Conservation (phyloP, 2,888 invertebrate genomes). For the Peribatodes rhomboidaria region DNA sequence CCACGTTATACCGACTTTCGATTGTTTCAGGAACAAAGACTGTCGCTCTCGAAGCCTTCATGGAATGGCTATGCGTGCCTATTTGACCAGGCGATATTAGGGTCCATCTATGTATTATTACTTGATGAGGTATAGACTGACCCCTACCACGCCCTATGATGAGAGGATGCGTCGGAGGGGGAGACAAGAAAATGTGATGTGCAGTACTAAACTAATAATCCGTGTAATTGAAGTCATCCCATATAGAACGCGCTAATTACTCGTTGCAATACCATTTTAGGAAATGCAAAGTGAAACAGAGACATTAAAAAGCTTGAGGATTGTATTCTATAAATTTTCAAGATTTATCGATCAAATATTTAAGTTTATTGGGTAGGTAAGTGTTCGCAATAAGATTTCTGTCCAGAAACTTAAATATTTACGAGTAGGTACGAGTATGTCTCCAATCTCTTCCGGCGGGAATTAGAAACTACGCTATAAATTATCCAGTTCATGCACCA, state of each 20-base stretch:
- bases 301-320: not conserved
- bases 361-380: not conserved
- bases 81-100: constrained; percentile 23
- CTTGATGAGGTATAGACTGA: constrained; percentile 21
- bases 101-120: constrained; percentile 25
- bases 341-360: not conserved
- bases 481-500: constrained; percentile 34
- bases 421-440: not conserved
- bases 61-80: constrained; percentile 40
- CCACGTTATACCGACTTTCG: constrained; percentile 59
- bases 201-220: constrained; percentile 9
- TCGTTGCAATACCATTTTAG: not conserved
- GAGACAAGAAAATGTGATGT: constrained; percentile 3
- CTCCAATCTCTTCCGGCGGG: constrained; percentile 11
- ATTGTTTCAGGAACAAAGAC: constrained; percentile 73
- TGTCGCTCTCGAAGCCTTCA: constrained; percentile 44
- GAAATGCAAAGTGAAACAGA: not conserved
- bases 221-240: not conserved
- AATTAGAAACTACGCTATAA: constrained; percentile 32
- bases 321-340: no score
- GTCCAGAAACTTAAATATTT: not conserved
- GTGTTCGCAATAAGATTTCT: not conserved
- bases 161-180: constrained; percentile 6
- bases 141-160: not conserved
- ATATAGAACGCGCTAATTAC: not conserved